These are phyloP conservation scores for Recurvirostra avosetta DNA, from an alignment of 2,113 vertebrate species.

Conservation along the genomic window DNA sequence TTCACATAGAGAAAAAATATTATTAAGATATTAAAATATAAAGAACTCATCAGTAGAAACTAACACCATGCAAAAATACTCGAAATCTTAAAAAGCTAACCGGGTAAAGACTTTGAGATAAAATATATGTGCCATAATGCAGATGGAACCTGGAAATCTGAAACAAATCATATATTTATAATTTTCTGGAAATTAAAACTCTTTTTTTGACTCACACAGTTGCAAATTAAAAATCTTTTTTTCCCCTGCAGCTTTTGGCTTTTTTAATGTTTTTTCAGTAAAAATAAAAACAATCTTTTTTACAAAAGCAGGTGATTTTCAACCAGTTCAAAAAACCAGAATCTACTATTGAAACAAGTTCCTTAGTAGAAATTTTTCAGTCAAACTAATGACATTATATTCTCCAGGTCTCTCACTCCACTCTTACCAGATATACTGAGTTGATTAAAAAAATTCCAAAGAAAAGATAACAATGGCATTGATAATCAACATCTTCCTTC, in stretches of 20 bases:
- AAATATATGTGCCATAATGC: neutral
- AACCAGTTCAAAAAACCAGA: neutral
- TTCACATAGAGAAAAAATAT: neutral
- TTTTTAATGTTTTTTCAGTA: neutral
- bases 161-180: neutral
- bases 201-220: neutral
- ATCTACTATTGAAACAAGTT: neutral
- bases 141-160: neutral
- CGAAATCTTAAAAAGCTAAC: neutral
- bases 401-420: neutral
- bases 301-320: neutral
- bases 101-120: neutral
- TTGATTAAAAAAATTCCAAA: neutral
- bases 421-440: neutral
- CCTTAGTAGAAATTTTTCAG: neutral
- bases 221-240: neutral
- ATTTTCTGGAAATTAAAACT: neutral
- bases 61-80: neutral
- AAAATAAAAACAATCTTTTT: neutral
- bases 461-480: neutral
- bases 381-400: neutral
- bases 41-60: neutral
- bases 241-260: accelerated
- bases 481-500: neutral
- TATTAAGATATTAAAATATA: neutral